Evolutionary conservation across 2,797 vertebrate species (phyloP).

Genomic region (Hoplostethus mediterraneus): DNA sequence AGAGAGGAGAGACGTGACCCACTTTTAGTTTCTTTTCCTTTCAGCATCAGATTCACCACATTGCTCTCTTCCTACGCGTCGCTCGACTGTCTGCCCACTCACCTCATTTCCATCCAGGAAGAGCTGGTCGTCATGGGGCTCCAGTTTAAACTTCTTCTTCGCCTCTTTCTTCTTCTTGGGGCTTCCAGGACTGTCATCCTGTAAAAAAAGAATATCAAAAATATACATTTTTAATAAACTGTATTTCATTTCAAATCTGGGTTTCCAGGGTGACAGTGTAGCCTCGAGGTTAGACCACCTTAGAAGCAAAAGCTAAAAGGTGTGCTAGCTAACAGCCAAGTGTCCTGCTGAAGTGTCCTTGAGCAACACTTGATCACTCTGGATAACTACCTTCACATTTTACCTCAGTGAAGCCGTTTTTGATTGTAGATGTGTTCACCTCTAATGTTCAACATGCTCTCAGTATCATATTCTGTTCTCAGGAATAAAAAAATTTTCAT

Average conservation of each 20-base stretch:
- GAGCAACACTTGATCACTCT: neutral
- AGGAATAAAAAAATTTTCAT: too few species aligned
- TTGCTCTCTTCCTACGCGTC: too few species aligned
- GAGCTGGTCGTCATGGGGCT: slow-evolving; percentile 96
- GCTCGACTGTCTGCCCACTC: slow-evolving; percentile 2
- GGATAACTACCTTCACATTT: too few species aligned
- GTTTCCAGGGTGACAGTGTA: neutral
- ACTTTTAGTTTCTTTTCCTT: neutral
- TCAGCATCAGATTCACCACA: neutral
- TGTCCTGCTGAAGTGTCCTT: too few species aligned
- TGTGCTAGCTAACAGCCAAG: too few species aligned
- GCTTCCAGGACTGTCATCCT: slow-evolving; percentile 96
- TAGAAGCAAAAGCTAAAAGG: too few species aligned
- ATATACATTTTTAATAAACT: neutral
- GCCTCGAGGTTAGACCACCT: neutral
- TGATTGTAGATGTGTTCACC: too few species aligned
- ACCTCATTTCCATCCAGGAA: slow-evolving; percentile 99
- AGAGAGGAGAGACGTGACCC: neutral
- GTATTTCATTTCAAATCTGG: neutral
- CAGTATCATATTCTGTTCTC: too few species aligned
- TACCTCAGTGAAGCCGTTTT: too few species aligned
- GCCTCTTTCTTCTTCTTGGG: slow-evolving; percentile 98
- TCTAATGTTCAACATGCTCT: too few species aligned
- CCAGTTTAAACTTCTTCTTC: slow-evolving; percentile 99
- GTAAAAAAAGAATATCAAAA: neutral